Evolutionary conservation across 2,797 vertebrate species (phyloP).

Genomic region (Agapornis canus): DNA sequence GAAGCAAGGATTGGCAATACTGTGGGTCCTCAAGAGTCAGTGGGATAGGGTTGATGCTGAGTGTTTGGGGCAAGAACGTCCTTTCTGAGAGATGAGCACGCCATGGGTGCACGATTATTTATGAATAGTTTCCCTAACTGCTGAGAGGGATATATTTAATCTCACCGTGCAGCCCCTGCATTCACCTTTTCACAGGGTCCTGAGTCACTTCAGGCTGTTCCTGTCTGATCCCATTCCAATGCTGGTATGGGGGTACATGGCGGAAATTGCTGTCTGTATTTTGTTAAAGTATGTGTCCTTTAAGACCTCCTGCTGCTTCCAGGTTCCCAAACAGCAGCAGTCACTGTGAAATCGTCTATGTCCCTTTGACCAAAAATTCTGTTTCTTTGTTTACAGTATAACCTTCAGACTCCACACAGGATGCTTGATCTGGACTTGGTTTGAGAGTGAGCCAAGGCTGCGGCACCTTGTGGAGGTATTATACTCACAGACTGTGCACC

Average conservation of each 20-base stretch:
- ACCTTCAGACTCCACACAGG: not conserved
- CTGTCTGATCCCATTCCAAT: not conserved
- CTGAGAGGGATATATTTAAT: not conserved
- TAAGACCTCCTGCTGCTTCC: not conserved
- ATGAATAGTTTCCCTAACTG: not conserved
- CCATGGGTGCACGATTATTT: rapidly evolving
- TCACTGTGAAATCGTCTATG: not conserved
- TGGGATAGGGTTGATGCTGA: not conserved
- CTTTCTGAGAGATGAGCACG: not conserved
- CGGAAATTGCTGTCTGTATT: not conserved
- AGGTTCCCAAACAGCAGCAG: not conserved
- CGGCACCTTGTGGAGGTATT: rapidly evolving
- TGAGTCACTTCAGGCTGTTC: not conserved
- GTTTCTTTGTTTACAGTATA: not conserved
- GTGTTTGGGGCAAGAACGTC: not conserved
- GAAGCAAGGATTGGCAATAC: not conserved
- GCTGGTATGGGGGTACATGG: not conserved
- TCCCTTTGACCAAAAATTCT: not conserved
- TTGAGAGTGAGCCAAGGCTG: not conserved
- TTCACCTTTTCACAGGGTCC: not conserved
- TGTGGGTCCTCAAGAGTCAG: not conserved
- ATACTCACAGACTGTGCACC: not conserved
- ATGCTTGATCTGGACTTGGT: too few species aligned
- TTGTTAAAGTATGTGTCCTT: not conserved
- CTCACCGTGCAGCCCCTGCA: not conserved